phyloP scores from a whole-genome alignment of 2,113 vertebrate species.

The Xiphorhynchus elegans region DNA sequence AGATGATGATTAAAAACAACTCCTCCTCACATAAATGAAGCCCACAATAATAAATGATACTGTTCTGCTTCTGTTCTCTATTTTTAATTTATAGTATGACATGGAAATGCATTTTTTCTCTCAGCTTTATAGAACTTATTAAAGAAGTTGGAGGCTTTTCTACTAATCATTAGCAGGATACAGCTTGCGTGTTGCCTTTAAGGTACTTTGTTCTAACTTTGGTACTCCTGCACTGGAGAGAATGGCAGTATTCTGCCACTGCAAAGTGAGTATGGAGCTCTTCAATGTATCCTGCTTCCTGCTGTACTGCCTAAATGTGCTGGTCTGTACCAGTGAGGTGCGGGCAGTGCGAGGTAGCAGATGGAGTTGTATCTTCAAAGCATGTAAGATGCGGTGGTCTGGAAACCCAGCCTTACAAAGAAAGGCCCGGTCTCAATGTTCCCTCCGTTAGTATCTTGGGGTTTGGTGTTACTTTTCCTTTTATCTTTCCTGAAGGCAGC shows the following conservation, averaged over 20 bases:
- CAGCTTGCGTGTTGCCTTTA: background rate
- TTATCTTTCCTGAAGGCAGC: background rate
- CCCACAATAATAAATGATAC: background rate
- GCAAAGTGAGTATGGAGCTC: background rate
- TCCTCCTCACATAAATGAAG: background rate
- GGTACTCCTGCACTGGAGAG: background rate
- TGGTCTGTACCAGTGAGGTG: background rate
- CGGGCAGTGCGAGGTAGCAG: background rate
- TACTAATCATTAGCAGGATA: background rate
- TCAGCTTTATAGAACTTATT: background rate
- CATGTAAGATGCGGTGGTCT: background rate
- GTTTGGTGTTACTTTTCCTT: background rate
- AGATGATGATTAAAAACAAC: slow-evolving; percentile 33
- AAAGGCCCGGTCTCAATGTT: background rate
- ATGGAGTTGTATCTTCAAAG: background rate
- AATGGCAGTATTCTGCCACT: background rate
- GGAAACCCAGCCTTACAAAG: background rate
- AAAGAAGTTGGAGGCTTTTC: background rate
- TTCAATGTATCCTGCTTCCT: background rate
- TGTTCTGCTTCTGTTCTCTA: slow-evolving; percentile 34
- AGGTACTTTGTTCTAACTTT: background rate
- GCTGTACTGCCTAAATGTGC: background rate
- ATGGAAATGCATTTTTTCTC: background rate
- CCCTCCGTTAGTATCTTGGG: background rate
- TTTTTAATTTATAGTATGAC: background rate